Evolutionary conservation across 92 coral and sea anemone genomes (phyloP), one percentile per base, ranked within the genome.

Genomic region (Phenganax stokvisi): DNA sequence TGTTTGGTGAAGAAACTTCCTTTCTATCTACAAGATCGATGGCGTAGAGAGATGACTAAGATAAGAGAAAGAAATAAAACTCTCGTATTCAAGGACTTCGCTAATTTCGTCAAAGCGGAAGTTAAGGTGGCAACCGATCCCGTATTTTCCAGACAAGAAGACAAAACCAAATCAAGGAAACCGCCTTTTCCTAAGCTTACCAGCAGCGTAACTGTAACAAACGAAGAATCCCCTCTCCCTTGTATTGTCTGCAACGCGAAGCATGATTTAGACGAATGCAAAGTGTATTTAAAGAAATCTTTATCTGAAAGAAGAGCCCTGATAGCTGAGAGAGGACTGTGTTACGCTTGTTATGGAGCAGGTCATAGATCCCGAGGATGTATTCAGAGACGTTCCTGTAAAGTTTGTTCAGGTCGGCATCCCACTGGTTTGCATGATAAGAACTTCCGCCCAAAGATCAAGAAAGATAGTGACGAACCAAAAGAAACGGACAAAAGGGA

Each of bases 371-470:
- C 25, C 25, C 25, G 25, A 20, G 25, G 71, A 65, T 65, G 71
- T 65, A 27, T 28, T 12, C 31, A 65, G 71, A 65, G 71, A 65
- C 37, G 71, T 6, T 65, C 71, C 3, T 65, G 71, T 28, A 65
- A 65, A 12, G 16, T 15, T 27, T 65, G 71, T 65, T 17, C 71
- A 7, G 71, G 71, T 5, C 71, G 47, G 29, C 71, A 65, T 65
- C 71, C 71, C 47, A 65, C 71, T 8, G 81, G 85, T 10, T 75
- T 87, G 12, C 90, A 85, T 70, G 88, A 85, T 80, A 83, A 87
- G 31, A 76, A 85, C 25, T 85, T 87, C 27, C 76, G 74, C 54
- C 15, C 47, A 8, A 66, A 65, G 47, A 65, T 6, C 71, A 65
- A 65, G 65, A 59, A 59, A 4, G 5, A 3, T 6, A 59, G 4